These are phyloP conservation scores for Euura lappo DNA, from an alignment of 1,140 invertebrate genomes.

Conservation along the genomic window DNA sequence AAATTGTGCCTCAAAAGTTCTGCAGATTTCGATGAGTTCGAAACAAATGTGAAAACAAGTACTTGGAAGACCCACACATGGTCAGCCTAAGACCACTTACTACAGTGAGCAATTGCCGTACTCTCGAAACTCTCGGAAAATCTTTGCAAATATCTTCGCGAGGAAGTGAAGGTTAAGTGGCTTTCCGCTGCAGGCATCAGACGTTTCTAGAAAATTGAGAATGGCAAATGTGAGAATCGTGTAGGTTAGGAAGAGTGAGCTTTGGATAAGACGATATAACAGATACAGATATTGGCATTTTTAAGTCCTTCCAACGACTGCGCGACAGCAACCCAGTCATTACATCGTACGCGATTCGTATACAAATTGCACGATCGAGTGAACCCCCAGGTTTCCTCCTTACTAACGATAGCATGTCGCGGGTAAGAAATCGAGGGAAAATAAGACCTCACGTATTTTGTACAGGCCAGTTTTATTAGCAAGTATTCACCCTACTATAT, in stretches of 20 bases:
- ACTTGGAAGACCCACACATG: too few species aligned
- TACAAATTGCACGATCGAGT: conserved; percentile 2
- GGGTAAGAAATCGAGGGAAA: neutral
- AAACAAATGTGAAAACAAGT: too few species aligned
- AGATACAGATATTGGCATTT: neutral
- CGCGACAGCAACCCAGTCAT: neutral
- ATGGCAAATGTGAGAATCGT: too few species aligned
- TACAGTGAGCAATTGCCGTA: too few species aligned
- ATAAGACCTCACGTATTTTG: neutral
- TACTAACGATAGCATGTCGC: neutral
- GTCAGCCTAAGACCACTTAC: too few species aligned
- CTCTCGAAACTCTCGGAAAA: too few species aligned
- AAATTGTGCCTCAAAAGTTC: too few species aligned
- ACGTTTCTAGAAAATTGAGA: too few species aligned
- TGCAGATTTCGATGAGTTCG: too few species aligned
- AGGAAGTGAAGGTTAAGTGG: too few species aligned
- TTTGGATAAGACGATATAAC: neutral
- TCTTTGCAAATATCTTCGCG: too few species aligned
- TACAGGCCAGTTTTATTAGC: neutral
- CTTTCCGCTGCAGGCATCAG: too few species aligned
- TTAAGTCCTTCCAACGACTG: neutral
- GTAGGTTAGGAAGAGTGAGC: neutral
- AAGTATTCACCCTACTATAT: neutral
- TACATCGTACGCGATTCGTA: conserved; percentile 1
- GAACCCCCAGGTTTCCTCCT: neutral